Conservation (phyloP, 2,888 invertebrate genomes). For the Girardia tigrina region DNA sequence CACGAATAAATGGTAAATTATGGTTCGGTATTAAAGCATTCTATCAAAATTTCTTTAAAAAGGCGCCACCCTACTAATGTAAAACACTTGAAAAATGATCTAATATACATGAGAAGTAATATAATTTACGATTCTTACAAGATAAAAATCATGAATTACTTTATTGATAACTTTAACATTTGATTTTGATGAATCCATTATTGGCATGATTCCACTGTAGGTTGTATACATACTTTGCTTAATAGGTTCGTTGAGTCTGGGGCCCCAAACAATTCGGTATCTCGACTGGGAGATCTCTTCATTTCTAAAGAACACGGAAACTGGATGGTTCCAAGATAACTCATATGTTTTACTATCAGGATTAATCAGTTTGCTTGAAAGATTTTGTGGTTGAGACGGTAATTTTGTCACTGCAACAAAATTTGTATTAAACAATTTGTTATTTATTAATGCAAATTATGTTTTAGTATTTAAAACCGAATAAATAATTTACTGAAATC, state of each 20-base stretch:
- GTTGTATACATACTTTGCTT: background rate
- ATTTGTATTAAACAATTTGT: no score
- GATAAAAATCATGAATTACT: no score
- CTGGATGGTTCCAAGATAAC: background rate
- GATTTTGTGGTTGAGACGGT: constrained; percentile 13
- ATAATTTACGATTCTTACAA: no score
- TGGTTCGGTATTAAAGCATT: no score
- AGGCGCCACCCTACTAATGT: no score
- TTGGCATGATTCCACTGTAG: background rate
- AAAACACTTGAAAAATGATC: no score
- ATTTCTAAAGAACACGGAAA: background rate
- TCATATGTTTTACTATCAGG: background rate
- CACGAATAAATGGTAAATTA: no score
- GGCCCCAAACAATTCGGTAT: background rate
- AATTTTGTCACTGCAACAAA: background rate
- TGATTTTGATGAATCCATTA: constrained; percentile 9
- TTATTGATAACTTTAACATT: constrained; percentile 11
- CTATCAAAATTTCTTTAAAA: no score
- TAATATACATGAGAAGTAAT: no score
- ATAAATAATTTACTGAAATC: no score
- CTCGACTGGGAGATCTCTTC: background rate
- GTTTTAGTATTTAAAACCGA: no score
- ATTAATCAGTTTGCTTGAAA: background rate
- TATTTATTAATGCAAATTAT: no score
- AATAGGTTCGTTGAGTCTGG: background rate